Evolutionary conservation across 2,113 vertebrate species (phyloP).

Genomic region (Leucopsar rothschildi): DNA sequence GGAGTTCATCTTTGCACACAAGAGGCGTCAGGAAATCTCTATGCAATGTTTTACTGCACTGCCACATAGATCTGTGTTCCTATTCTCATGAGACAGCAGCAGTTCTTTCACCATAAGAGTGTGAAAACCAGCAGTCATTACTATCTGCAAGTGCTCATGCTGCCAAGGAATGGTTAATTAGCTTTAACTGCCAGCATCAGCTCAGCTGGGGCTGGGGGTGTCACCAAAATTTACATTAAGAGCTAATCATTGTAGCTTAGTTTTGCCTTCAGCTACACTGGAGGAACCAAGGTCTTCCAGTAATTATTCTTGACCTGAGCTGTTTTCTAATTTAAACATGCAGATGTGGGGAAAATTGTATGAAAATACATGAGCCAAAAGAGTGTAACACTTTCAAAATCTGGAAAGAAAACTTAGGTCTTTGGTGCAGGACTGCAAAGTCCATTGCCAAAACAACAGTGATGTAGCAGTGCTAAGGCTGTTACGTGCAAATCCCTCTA

Average conservation of each 20-base stretch:
- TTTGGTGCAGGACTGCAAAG: background rate
- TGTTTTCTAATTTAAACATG: background rate
- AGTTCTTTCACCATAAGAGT: background rate
- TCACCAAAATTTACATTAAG: background rate
- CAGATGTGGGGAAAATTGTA: background rate
- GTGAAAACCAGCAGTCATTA: background rate
- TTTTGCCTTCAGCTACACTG: background rate
- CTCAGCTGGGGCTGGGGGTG: background rate
- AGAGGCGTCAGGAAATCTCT: background rate
- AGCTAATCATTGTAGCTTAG: background rate
- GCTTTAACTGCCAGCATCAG: background rate
- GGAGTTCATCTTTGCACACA: background rate
- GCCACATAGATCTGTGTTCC: background rate
- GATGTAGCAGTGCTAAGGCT: background rate
- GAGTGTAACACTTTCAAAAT: background rate
- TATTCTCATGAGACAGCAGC: background rate
- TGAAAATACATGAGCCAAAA: background rate
- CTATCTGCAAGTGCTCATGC: background rate
- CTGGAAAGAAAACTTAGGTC: background rate
- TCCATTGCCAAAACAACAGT: background rate
- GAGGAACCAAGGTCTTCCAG: background rate
- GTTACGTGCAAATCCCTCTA: background rate
- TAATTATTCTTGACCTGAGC: background rate
- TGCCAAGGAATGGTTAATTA: background rate
- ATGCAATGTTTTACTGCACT: background rate